Evolutionary conservation across 2,113 vertebrate genomes (phyloP).

Genomic region (Cyprinodon tularosa): DNA sequence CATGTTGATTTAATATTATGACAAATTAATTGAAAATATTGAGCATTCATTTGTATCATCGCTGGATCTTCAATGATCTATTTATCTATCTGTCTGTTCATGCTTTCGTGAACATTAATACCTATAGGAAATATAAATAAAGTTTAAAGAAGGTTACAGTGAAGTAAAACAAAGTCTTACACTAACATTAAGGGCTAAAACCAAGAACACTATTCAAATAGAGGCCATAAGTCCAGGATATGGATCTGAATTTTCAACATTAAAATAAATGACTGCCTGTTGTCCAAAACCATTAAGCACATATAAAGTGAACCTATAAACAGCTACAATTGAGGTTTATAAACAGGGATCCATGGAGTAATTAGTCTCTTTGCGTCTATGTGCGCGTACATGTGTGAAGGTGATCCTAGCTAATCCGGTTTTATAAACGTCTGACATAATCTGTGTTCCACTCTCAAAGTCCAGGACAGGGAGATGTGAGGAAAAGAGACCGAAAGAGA

Average conservation of each 20-base stretch:
- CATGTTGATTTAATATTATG: too few relatives aligned
- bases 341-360: conserved; percentile 19
- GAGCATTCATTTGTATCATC: too few relatives aligned
- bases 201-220: background rate
- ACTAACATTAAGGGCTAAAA: background rate
- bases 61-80: too few relatives aligned
- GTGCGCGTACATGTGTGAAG: conserved; percentile 50
- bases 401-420: conserved; percentile 76
- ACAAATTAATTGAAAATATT: too few relatives aligned
- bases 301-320: conserved; percentile 1
- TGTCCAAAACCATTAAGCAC: background rate
- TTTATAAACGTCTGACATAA: conserved; percentile 77
- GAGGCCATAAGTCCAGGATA: background rate
- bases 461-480: conserved; percentile 41
- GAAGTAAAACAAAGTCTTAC: background rate
- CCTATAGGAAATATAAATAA: too few relatives aligned
- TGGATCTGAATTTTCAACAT: background rate
- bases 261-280: background rate
- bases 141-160: background rate
- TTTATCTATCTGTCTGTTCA: too few relatives aligned
- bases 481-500: conserved; percentile 18
- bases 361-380: conserved; percentile 20
- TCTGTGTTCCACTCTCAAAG: conserved; percentile 67
- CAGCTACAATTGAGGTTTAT: conserved; percentile 21
- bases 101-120: too few relatives aligned